Evolutionary conservation across 2,113 vertebrate species (phyloP).

Genomic region (Piprites chloris): DNA sequence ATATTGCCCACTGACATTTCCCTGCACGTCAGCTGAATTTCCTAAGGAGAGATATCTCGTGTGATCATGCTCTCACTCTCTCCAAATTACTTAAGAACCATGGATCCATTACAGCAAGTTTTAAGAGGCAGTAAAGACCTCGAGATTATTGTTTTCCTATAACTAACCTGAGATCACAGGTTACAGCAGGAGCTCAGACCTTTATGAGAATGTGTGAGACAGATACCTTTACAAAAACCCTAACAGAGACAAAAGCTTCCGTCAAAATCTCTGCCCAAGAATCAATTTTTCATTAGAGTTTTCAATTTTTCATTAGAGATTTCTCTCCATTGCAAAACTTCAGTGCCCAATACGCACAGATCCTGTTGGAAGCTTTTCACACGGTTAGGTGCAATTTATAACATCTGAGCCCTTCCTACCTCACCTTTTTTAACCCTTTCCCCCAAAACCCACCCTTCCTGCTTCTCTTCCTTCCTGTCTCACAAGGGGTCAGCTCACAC

Average conservation of each 20-base stretch:
- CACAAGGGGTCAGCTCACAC: background rate
- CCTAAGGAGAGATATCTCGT: background rate
- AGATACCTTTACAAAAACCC: background rate
- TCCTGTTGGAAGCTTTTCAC: background rate
- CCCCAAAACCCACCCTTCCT: background rate
- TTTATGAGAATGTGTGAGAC: background rate
- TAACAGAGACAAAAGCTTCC: background rate
- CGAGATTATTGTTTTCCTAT: background rate
- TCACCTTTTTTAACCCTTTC: background rate
- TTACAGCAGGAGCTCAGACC: background rate
- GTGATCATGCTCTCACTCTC: background rate
- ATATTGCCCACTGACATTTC: background rate
- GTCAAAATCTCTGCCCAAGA: background rate
- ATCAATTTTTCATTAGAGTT: background rate
- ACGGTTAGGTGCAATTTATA: background rate
- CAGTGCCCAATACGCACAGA: background rate
- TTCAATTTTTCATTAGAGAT: background rate
- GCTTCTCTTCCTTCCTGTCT: background rate
- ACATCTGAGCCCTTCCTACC: background rate
- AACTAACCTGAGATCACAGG: background rate
- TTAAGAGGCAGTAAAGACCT: background rate
- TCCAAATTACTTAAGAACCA: background rate
- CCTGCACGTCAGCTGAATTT: background rate
- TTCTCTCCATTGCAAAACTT: background rate
- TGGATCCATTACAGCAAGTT: background rate